Evolutionary conservation across 2,888 invertebrate genomes (phyloP).

Genomic region (Caenorhabditis sp.): DNA sequence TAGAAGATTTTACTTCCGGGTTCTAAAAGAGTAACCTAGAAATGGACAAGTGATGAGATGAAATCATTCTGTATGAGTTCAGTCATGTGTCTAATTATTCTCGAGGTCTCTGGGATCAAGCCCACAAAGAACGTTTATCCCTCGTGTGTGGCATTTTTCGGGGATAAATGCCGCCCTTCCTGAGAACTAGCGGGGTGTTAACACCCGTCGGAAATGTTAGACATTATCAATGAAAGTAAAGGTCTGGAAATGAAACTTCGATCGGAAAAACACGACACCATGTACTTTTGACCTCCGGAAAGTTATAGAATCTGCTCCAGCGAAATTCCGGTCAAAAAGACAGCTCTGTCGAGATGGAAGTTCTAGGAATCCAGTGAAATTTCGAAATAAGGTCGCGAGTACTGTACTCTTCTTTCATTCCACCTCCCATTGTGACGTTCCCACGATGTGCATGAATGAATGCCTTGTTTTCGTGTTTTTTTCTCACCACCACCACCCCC

Average conservation of each 20-base stretch:
- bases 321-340: neutral
- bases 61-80: neutral
- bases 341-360: neutral
- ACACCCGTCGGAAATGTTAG: slow-evolving; percentile 5
- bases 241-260: too few species aligned
- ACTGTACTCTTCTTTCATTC: slow-evolving; percentile 9
- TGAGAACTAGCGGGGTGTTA: neutral
- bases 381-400: slow-evolving; percentile 7
- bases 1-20: slow-evolving; percentile 6
- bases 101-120: too few species aligned
- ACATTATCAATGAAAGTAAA: neutral
- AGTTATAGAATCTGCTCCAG: too few species aligned
- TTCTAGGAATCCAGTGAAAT: neutral
- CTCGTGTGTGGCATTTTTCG: too few species aligned
- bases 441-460: neutral
- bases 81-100: too few species aligned
- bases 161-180: neutral
- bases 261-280: too few species aligned
- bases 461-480: neutral
- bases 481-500: neutral
- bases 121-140: too few species aligned
- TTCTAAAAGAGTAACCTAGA: neutral
- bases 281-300: too few species aligned
- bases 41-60: neutral
- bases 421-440: neutral